Conservation (phyloP, 1,140 invertebrate species). For the Ostrea edulis region DNA sequence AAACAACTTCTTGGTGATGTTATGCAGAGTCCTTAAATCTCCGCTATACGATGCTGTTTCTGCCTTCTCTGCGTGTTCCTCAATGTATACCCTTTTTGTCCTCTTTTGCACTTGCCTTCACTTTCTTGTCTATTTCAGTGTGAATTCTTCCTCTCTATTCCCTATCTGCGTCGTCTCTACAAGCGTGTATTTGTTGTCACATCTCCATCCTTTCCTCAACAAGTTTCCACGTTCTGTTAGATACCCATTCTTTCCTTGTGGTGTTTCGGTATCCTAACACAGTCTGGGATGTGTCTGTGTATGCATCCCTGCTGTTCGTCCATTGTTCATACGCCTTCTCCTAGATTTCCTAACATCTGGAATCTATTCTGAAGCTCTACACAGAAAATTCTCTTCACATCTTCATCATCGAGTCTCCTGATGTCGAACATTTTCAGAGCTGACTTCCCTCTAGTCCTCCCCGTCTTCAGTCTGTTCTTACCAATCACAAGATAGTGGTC, state of each 20-base stretch:
- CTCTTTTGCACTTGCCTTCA: constrained; percentile 35
- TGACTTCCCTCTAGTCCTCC: too few species aligned
- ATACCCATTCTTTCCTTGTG: constrained; percentile 21
- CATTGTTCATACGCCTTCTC: too few species aligned
- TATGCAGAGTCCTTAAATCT: constrained; percentile 13
- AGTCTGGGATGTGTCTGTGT: constrained; percentile 21
- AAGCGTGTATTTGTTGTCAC: neutral
- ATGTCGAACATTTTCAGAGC: too few species aligned
- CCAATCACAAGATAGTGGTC: too few species aligned
- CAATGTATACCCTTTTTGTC: constrained; percentile 44
- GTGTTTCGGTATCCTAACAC: constrained; percentile 1
- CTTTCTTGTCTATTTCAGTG: constrained; percentile 33
- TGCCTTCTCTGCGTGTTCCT: constrained; percentile 28
- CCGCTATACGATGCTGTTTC: neutral
- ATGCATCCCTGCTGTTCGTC: constrained; percentile 25
- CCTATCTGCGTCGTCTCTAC: neutral
- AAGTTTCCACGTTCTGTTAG: constrained; percentile 23
- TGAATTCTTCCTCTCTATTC: neutral
- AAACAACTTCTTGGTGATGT: constrained; percentile 19
- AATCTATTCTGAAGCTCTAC: too few species aligned
- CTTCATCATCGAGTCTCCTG: too few species aligned
- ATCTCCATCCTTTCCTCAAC: constrained; percentile 14
- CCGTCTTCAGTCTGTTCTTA: too few species aligned
- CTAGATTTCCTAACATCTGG: too few species aligned
- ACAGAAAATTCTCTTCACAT: too few species aligned